phyloP scores from a whole-genome alignment of 2,888 invertebrate species.

The Apamea monoglypha region DNA sequence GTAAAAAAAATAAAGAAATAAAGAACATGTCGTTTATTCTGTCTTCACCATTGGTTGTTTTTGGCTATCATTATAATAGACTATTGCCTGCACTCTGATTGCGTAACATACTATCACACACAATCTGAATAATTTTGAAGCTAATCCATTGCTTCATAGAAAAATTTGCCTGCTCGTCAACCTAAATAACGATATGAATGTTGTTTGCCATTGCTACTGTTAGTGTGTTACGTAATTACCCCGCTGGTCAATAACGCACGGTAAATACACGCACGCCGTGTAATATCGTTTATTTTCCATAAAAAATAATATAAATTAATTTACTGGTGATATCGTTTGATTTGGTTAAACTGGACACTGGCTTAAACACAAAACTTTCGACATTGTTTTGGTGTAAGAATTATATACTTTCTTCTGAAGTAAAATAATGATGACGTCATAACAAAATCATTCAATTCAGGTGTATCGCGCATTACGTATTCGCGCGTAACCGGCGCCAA shows the following conservation, averaged over 20 bases:
- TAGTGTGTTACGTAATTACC: too few relatives aligned
- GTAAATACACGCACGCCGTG: not conserved
- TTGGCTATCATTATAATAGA: not conserved
- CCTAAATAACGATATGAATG: too few relatives aligned
- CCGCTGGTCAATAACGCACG: not conserved
- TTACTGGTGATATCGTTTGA: not conserved
- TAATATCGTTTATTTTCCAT: not conserved
- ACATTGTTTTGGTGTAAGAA: not conserved
- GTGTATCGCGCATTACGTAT: not conserved
- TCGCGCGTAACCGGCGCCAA: conserved; percentile 1
- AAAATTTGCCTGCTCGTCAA: too few relatives aligned
- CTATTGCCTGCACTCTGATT: not conserved
- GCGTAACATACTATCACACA: not conserved
- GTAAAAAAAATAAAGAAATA: not conserved
- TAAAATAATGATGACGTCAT: not conserved
- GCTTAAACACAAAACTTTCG: not conserved
- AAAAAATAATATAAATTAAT: not conserved
- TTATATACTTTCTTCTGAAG: not conserved
- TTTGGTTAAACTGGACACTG: not conserved
- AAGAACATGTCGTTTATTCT: not conserved
- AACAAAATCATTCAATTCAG: not conserved
- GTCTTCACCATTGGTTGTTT: not conserved
- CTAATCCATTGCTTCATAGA: not conserved
- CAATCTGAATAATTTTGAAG: not conserved
- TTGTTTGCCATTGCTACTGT: too few relatives aligned